Evolutionary conservation across 2,113 vertebrate species (phyloP).

Genomic region (Anarhynchus alexandrinus): DNA sequence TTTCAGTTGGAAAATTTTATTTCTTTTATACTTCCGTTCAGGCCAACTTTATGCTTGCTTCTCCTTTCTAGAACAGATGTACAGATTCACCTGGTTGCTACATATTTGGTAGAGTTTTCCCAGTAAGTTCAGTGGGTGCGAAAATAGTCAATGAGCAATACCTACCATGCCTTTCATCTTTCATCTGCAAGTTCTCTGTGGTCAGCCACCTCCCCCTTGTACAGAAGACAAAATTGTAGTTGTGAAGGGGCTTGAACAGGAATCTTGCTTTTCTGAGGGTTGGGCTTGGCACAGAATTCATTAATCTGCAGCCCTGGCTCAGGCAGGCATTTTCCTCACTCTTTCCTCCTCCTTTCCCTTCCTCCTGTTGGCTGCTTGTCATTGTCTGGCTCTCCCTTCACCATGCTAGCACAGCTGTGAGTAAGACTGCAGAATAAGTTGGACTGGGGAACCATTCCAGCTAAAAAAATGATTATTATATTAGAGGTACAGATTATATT

Average conservation of each 20-base stretch:
- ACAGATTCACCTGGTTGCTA: background rate
- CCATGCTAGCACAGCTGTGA: background rate
- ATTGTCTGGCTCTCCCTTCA: background rate
- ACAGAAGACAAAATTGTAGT: background rate
- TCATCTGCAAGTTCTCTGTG: background rate
- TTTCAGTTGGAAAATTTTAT: background rate
- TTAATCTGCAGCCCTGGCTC: background rate
- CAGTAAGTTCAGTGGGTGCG: background rate
- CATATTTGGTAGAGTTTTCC: background rate
- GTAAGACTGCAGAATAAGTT: background rate
- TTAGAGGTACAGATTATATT: background rate
- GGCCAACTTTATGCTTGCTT: background rate
- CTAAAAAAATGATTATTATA: background rate
- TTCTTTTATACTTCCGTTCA: background rate
- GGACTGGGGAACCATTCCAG: background rate
- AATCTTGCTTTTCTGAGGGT: background rate
- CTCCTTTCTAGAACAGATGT: background rate
- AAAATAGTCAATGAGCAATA: background rate
- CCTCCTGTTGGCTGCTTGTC: constrained; percentile 2
- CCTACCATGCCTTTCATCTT: background rate
- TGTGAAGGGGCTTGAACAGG: background rate
- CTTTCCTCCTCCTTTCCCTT: background rate
- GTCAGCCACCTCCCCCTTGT: background rate
- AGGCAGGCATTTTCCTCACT: background rate
- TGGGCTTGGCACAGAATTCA: background rate